Conservation (phyloP, 2,113 vertebrate species). For the Psittacula cyanocephala region DNA sequence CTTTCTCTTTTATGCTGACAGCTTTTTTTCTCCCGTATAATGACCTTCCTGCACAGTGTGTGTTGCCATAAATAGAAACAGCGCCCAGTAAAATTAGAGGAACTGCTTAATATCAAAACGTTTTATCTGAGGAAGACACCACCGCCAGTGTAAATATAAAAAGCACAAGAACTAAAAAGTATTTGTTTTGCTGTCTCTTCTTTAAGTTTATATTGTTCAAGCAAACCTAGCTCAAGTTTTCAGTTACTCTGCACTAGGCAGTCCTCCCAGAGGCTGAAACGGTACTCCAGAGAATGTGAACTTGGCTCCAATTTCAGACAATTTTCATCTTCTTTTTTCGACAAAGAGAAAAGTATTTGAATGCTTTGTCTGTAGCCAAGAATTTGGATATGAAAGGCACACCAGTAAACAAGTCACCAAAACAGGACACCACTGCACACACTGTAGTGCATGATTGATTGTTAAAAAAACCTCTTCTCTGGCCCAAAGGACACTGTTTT, state of each 20-base stretch:
- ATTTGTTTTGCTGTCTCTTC: conserved; percentile 67
- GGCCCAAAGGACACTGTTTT: not conserved
- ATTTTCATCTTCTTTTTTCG: conserved; percentile 26
- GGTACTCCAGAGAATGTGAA: conserved; percentile 50
- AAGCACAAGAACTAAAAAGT: conserved; percentile 69
- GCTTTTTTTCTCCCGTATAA: conserved; percentile 72
- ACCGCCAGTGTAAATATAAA: conserved; percentile 74
- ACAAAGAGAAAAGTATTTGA: conserved; percentile 44
- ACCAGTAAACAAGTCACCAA: conserved; percentile 47
- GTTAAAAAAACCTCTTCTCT: not conserved
- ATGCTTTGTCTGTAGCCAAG: conserved; percentile 34
- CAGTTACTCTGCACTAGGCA: not conserved
- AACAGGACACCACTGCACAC: not conserved
- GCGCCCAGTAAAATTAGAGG: conserved; percentile 74
- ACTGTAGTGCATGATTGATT: not conserved
- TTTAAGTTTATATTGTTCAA: conserved; percentile 68
- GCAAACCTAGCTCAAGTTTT: conserved; percentile 56
- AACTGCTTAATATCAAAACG: conserved; percentile 73
- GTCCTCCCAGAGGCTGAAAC: conserved; percentile 41
- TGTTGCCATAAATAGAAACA: conserved; percentile 76
- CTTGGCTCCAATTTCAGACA: conserved; percentile 49
- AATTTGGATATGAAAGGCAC: conserved; percentile 37
- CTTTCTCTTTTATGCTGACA: conserved; percentile 77
- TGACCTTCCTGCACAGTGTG: conserved; percentile 80
- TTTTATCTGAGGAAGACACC: conserved; percentile 75